A percentile compares a stretch with the other conserved stretches of the same genome.
Evolutionary conservation across 2,797 vertebrate species (phyloP).

Genomic region (Dendrocincla fuliginosa): DNA sequence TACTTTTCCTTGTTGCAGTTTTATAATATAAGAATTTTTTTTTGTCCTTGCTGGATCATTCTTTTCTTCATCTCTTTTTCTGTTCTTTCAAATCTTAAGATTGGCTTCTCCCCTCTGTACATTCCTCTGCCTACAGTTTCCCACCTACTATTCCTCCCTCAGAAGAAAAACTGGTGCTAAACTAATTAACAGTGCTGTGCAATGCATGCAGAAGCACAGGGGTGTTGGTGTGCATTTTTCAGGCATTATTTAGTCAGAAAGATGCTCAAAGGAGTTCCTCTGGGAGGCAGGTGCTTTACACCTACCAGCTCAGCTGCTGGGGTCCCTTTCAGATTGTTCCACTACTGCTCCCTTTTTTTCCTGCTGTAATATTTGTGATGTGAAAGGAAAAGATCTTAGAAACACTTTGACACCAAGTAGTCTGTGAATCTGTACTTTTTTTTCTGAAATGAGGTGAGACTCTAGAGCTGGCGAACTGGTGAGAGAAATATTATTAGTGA

Average conservation of each 20-base stretch:
- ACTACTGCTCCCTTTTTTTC: not conserved
- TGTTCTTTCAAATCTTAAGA: not conserved
- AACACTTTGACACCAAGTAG: not conserved
- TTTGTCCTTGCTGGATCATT: not conserved
- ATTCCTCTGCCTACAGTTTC: constrained; percentile 37
- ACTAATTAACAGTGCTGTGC: constrained; percentile 13
- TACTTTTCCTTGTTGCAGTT: not conserved
- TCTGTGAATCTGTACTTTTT: not conserved
- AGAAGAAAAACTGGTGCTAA: constrained; percentile 30
- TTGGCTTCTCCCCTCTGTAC: not conserved
- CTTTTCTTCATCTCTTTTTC: constrained; percentile 6
- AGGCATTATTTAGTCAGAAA: not conserved
- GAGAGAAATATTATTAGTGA: not conserved
- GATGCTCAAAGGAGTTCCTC: not conserved
- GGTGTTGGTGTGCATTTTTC: not conserved
- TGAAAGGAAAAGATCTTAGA: not conserved
- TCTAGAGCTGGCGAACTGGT: not conserved
- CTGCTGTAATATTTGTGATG: not conserved
- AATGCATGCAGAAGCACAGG: not conserved
- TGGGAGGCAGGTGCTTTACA: not conserved
- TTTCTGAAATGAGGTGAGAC: not conserved
- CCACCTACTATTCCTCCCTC: constrained; percentile 40
- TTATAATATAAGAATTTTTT: not conserved
- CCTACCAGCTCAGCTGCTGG: not conserved
- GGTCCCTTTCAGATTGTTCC: not conserved